Percentiles rank a stretch among this genome's conserved stretches.
Conservation (phyloP, 2,797 vertebrate species). For the Thalassophryne amazonica region DNA sequence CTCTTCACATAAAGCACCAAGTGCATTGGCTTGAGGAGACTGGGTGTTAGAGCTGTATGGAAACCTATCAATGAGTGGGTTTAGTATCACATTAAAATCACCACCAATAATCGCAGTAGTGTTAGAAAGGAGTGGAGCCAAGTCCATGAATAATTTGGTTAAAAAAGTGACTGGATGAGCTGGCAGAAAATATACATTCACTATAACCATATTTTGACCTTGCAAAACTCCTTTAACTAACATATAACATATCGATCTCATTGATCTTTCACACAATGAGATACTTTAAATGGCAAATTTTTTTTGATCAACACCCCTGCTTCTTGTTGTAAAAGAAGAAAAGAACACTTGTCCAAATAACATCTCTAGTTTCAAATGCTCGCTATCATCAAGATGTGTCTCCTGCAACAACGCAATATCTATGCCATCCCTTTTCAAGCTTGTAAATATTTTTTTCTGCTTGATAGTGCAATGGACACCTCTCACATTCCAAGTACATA, state of each 20-base stretch:
- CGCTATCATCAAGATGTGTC: too few species aligned
- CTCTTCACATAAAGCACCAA: not conserved
- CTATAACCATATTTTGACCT: not conserved
- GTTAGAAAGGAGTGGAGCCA: not conserved
- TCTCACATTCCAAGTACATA: too few species aligned
- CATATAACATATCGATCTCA: too few species aligned
- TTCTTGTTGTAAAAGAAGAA: constrained; percentile 8
- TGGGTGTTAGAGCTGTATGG: not conserved
- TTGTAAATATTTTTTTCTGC: too few species aligned
- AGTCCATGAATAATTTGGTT: constrained; percentile 4
- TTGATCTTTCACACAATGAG: too few species aligned
- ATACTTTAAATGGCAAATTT: not conserved
- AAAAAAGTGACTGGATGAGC: not conserved
- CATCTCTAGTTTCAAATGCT: too few species aligned
- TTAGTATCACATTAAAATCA: too few species aligned
- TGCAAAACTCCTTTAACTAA: not conserved
- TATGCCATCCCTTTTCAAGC: too few species aligned
- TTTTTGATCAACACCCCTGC: not conserved
- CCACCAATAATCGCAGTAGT: not conserved
- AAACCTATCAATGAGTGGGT: constrained; percentile 1
- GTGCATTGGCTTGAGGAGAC: not conserved
- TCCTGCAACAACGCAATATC: too few species aligned
- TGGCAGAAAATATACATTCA: constrained; percentile 6
- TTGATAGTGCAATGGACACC: too few species aligned
- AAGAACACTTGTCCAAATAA: not conserved